phyloP scores from a whole-genome alignment of 2,888 invertebrate genomes.

The Corythucha ciliata region DNA sequence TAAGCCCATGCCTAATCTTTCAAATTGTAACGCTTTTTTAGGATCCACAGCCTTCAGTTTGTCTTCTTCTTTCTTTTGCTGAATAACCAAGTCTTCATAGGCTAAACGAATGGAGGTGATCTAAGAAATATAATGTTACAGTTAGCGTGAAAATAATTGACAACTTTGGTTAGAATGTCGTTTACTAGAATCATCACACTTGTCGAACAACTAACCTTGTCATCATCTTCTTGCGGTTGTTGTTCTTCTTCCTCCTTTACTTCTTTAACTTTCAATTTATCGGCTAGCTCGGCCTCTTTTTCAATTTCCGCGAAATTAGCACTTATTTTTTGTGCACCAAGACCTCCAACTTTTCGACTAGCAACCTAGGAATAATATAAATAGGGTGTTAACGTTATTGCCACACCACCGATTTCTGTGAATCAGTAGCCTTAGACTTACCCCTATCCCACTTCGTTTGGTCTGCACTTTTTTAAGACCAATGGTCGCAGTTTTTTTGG shows the following conservation, averaged over 20 bases:
- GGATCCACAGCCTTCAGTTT: constrained; percentile 64
- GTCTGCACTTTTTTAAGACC: no score
- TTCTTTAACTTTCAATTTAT: constrained; percentile 54
- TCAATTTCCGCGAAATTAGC: constrained; percentile 93
- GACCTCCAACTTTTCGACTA: constrained; percentile 66
- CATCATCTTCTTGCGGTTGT: constrained; percentile 2
- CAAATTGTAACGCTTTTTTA: constrained; percentile 75
- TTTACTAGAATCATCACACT: neutral
- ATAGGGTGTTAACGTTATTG: no score
- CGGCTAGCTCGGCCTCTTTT: constrained; percentile 74
- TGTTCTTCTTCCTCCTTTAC: constrained; percentile 37
- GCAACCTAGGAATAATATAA: constrained; percentile 67
- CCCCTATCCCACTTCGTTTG: constrained; percentile 4
- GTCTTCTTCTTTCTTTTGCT: constrained; percentile 61
- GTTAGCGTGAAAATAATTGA: neutral
- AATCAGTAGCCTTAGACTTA: neutral
- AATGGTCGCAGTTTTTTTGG: no score
- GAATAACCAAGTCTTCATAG: constrained; percentile 64
- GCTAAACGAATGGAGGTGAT: constrained; percentile 50
- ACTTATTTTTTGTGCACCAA: constrained; percentile 91
- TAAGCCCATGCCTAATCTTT: constrained; percentile 89
- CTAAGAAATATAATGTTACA: constrained; percentile 31
- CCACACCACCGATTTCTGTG: neutral
- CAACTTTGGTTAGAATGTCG: neutral
- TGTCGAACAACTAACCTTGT: neutral